A percentile compares a stretch with the other conserved stretches of the same genome.
Conservation (phyloP, 2,888 invertebrate genomes). For the Eupsilia transversa region DNA sequence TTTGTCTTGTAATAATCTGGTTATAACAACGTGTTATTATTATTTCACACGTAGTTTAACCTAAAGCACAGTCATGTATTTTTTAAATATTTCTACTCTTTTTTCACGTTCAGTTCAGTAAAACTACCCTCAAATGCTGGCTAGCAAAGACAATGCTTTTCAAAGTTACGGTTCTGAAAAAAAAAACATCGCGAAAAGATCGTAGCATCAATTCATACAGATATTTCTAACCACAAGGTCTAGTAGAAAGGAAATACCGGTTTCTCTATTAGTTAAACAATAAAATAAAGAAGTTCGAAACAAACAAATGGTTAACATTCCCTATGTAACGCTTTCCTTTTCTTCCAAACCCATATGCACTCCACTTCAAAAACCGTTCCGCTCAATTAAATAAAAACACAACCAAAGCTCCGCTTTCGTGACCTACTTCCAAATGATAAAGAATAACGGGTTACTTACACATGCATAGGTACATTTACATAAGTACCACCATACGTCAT, state of each 20-base stretch:
- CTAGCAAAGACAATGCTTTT: background rate
- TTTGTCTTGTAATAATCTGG: background rate
- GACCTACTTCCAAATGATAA: constrained; percentile 60
- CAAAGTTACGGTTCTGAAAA: background rate
- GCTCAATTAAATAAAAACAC: constrained; percentile 35
- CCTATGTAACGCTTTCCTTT: constrained; percentile 34
- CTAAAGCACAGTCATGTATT: background rate
- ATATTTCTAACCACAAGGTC: background rate
- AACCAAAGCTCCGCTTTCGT: constrained; percentile 32
- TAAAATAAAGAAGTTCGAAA: background rate
- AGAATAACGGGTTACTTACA: constrained; percentile 57
- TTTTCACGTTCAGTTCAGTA: background rate
- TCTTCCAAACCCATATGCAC: constrained; percentile 18
- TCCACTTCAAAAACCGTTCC: background rate
- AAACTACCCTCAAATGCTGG: too few species aligned
- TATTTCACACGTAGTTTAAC: background rate
- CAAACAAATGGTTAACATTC: constrained; percentile 3
- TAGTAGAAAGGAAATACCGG: background rate
- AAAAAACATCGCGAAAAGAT: background rate
- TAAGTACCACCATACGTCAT: constrained; percentile 54
- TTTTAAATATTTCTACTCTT: background rate
- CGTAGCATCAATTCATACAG: too few species aligned
- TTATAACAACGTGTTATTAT: too few species aligned
- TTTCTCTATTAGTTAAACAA: background rate
- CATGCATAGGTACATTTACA: constrained; percentile 37